These are phyloP conservation scores for Sinella curviseta DNA, from an alignment of 1,140 invertebrate species.

Conservation along the genomic window DNA sequence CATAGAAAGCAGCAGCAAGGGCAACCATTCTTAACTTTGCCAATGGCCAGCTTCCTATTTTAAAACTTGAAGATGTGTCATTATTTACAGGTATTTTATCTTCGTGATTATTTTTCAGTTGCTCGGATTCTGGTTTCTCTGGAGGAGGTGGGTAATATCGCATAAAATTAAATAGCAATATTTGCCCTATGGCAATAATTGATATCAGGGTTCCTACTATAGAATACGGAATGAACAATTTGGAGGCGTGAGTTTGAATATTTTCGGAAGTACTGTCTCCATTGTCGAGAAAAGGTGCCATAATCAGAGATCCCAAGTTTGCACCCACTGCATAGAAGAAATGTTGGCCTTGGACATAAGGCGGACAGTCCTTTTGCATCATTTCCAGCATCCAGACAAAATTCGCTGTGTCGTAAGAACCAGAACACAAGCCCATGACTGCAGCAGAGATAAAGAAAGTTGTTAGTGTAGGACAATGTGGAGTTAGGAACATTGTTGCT, in stretches of 20 bases:
- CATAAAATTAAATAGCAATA: neutral
- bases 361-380: constrained; percentile 26
- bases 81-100: neutral
- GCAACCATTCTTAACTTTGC: neutral
- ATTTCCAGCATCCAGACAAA: constrained; percentile 41
- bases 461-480: neutral
- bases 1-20: neutral
- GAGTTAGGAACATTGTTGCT: neutral
- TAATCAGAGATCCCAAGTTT: neutral
- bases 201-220: neutral
- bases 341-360: constrained; percentile 33
- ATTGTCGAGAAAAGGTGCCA: neutral
- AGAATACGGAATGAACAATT: neutral
- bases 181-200: neutral
- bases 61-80: neutral
- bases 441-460: constrained; percentile 10
- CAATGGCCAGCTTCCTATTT: neutral
- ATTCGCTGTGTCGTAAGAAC: constrained; percentile 31
- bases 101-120: neutral
- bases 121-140: neutral
- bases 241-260: neutral
- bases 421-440: constrained; percentile 18
- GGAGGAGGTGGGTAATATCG: neutral
- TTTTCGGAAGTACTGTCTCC: neutral
- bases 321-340: constrained; percentile 28